Base-by-base conservation (phyloP, 2,797 vertebrate species). In the Euphonia xanthogaster region DNA sequence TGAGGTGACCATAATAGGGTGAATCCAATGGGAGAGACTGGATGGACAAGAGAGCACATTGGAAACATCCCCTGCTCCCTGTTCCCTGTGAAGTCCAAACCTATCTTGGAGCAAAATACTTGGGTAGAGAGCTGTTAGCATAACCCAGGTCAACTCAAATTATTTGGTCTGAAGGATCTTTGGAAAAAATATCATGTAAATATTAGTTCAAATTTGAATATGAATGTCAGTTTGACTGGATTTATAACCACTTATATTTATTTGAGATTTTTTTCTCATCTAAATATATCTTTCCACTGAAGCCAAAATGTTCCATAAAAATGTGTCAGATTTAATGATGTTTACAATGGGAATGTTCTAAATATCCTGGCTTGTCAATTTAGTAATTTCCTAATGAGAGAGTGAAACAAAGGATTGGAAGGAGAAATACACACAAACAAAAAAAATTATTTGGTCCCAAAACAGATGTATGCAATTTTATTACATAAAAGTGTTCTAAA, bases 301-400 rank as follows among this genome's bases (percentile, higher is more conserved):
- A 96, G 74, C 78, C 91, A 96, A 88, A 96, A 92, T 85, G 50
- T 88, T 94, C 90, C 79, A 71, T 62, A 68, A 88, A 96, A 91
- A 88, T 75, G 72, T 95, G 82, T 93, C 87, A 72, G 28, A 95
- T 95, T 94, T 93, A 96, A 91, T 83, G 58, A 93, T 77, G 68
- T 94, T 96, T 96, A 83, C 90, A 90, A 86, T 83, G 47, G 31
- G 47, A 93, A 80, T 77, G 65, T 94, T 93, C 82, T 95, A 86
- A 96, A 86, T 86, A 91, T 94, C 57, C 90, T 91, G 81, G 82
- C 61, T 90, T 90, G 82, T 82, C 93, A 94, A 51, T 85, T 87
- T 87, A 88, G 82, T 80, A 68, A 88, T 94, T 97, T 94, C 48
- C 78, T 87, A 95, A 93, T 89, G 55, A 96, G 37, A 79, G 24